phyloP scores from a whole-genome alignment of 1,140 invertebrate genomes.

The Diuraphis noxia region DNA sequence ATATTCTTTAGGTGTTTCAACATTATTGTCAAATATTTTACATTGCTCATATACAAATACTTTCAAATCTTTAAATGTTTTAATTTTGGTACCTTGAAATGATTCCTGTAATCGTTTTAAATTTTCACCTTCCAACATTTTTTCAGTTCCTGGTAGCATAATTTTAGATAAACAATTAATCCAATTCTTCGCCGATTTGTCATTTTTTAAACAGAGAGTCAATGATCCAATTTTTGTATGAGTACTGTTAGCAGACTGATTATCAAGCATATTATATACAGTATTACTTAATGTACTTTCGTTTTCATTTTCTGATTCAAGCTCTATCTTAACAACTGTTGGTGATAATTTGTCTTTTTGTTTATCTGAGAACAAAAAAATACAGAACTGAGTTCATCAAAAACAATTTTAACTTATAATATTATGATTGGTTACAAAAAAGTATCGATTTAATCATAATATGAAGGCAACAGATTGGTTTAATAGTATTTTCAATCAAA shows the following conservation, averaged over 20 bases:
- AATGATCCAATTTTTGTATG: constrained; percentile 48
- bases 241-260: background rate
- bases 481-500: background rate
- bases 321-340: background rate
- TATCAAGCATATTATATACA: constrained; percentile 8
- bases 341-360: constrained; percentile 10
- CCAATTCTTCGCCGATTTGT: constrained; percentile 31
- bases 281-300: constrained; percentile 47
- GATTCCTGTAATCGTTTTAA: constrained; percentile 18
- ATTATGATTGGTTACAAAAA: background rate
- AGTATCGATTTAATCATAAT: background rate
- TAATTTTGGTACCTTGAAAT: constrained; percentile 15
- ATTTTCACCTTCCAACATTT: constrained; percentile 40
- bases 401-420: background rate
- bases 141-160: constrained; percentile 32
- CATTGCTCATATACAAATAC: constrained; percentile 34
- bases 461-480: background rate
- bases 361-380: constrained; percentile 39
- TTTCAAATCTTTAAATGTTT: constrained; percentile 44
- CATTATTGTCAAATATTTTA: constrained; percentile 32
- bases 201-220: constrained; percentile 16
- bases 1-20: constrained; percentile 32
- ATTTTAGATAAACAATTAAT: constrained; percentile 48
- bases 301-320: constrained; percentile 37
- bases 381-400: background rate